These are phyloP conservation scores for Clepsis dumicolana DNA, from an alignment of 2,888 invertebrate species.

Conservation along the genomic window DNA sequence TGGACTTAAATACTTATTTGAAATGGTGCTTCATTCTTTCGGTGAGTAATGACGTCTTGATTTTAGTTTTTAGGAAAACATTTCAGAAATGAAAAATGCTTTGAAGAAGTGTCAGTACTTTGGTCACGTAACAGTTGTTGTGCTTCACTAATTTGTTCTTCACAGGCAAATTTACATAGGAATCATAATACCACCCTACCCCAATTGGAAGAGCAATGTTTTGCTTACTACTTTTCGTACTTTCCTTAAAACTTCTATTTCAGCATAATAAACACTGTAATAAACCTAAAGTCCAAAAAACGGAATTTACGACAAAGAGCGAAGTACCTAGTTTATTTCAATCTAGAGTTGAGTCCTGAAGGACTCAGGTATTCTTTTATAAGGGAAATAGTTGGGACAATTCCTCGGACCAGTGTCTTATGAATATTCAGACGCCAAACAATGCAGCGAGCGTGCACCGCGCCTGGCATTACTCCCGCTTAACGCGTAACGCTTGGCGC, in stretches of 20 bases:
- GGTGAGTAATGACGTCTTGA: not conserved
- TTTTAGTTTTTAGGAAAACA: too few species aligned
- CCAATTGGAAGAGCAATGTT: not conserved
- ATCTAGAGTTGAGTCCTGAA: conserved; percentile 36
- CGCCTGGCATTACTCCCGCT: conserved; percentile 41
- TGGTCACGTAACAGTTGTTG: too few species aligned
- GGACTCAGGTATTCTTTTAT: conserved; percentile 49
- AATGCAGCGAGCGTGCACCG: conserved; percentile 31
- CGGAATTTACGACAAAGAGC: conserved; percentile 32
- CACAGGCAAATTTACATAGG: too few species aligned
- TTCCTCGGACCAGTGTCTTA: conserved; percentile 50
- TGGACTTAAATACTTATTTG: not conserved
- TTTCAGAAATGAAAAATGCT: too few species aligned
- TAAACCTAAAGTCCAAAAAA: conserved; percentile 26
- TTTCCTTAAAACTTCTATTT: not conserved
- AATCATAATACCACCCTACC: too few species aligned
- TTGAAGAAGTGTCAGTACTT: too few species aligned
- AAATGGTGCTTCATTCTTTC: not conserved
- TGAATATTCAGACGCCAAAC: conserved; percentile 55
- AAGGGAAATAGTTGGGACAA: conserved; percentile 52
- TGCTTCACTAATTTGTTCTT: too few species aligned
- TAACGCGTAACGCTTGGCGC: too few species aligned
- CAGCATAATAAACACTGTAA: conserved; percentile 22
- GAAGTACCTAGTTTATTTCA: conserved; percentile 38
- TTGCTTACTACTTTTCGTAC: not conserved